phyloP scores from a whole-genome alignment of 2,888 invertebrate species.

The Sacculina carcini region DNA sequence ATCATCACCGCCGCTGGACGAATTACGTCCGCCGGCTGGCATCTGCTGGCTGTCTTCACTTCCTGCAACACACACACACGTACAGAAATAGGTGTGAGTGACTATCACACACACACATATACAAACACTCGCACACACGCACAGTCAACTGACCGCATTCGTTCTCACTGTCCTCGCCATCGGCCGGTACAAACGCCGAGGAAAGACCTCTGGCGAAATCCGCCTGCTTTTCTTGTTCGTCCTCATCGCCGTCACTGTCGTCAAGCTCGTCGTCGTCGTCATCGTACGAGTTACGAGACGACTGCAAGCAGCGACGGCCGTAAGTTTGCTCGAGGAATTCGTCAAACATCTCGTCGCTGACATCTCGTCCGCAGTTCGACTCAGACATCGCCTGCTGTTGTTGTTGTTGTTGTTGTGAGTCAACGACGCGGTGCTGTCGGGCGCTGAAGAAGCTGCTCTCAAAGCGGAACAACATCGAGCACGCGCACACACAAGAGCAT shows the following conservation, averaged over 20 bases:
- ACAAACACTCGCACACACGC: no score
- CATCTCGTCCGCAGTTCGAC: neutral
- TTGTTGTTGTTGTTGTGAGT: neutral
- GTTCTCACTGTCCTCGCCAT: no score
- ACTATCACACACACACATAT: no score
- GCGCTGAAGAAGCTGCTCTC: neutral
- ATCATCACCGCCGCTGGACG: neutral
- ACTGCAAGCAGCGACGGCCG: neutral
- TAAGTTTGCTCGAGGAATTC: neutral
- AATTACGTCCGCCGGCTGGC: no score
- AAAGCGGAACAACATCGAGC: neutral
- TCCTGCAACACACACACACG: no score
- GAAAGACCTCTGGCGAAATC: no score
- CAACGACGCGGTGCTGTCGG: neutral
- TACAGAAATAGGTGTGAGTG: no score
- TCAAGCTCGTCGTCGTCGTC: neutral
- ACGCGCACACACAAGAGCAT: no score
- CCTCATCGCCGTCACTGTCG: neutral
- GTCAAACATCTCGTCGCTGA: neutral
- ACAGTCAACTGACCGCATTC: no score
- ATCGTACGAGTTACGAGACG: neutral
- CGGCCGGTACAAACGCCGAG: no score
- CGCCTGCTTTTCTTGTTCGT: no score
- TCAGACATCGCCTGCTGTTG: neutral
- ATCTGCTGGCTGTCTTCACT: no score